These are phyloP conservation scores for Ctenicera cuprea DNA, from an alignment of 2,888 invertebrate species.

Conservation along the genomic window DNA sequence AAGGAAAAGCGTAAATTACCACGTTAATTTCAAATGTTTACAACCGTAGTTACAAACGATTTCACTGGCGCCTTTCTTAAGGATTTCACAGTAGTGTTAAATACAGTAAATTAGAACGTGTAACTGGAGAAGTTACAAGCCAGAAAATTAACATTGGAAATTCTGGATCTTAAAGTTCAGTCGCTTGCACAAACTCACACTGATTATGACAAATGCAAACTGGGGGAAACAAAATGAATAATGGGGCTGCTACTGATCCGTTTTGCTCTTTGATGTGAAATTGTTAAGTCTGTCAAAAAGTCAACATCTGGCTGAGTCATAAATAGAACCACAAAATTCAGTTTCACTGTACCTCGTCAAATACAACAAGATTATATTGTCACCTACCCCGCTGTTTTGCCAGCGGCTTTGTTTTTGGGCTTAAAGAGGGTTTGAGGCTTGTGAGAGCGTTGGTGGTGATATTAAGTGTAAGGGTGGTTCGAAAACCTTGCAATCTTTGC, in stretches of 20 bases:
- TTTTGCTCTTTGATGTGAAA: background rate
- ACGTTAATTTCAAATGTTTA: slow-evolving; percentile 16
- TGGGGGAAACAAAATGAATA: background rate
- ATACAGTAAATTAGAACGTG: background rate
- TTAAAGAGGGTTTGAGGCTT: slow-evolving; percentile 13
- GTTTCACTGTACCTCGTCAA: slow-evolving; percentile 10
- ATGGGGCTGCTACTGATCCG: background rate
- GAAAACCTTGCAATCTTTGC: background rate
- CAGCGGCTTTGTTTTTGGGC: slow-evolving; percentile 26
- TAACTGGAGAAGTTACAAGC: background rate
- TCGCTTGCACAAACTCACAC: background rate
- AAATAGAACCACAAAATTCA: slow-evolving; percentile 22
- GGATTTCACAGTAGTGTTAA: background rate
- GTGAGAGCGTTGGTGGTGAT: slow-evolving; percentile 16
- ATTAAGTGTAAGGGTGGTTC: background rate
- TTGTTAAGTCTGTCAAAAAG: slow-evolving; percentile 15
- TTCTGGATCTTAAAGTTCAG: background rate
- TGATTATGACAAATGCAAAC: background rate
- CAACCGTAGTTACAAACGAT: slow-evolving; percentile 6
- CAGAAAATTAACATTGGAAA: background rate
- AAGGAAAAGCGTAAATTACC: slow-evolving; percentile 9
- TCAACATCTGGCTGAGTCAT: slow-evolving; percentile 1
- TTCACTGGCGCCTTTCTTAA: background rate
- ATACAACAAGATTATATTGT: slow-evolving; percentile 33
- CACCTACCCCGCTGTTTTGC: slow-evolving; percentile 28